Conservation (phyloP, 1,140 invertebrate species). For the Eupeodes corollae region DNA sequence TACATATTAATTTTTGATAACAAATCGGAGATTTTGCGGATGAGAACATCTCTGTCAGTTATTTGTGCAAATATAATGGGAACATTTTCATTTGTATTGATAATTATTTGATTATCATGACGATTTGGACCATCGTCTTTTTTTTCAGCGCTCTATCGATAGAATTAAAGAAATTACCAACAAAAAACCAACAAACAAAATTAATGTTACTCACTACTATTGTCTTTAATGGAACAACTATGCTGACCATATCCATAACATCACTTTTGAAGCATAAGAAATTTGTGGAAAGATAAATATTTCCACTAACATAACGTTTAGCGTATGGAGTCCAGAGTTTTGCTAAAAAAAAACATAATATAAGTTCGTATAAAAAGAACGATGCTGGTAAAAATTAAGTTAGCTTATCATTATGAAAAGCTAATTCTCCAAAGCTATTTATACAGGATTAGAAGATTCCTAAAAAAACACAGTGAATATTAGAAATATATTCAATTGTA, state of each 20-base stretch:
- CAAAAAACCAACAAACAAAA: not conserved
- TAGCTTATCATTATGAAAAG: no score
- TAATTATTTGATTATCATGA: slow-evolving; percentile 66
- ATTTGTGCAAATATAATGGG: slow-evolving; percentile 86
- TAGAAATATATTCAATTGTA: no score
- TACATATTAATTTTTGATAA: slow-evolving; percentile 47
- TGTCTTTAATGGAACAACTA: slow-evolving; percentile 76
- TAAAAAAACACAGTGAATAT: no score
- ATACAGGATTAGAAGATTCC: no score
- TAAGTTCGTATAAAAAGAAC: not conserved
- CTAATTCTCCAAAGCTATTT: no score
- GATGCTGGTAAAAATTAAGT: not conserved
- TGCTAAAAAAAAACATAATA: slow-evolving; percentile 10
- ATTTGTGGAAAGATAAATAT: slow-evolving; percentile 84
- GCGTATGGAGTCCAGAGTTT: slow-evolving; percentile 91
- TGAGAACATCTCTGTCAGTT: slow-evolving; percentile 76
- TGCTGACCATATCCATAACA: slow-evolving; percentile 68
- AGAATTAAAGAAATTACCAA: not conserved
- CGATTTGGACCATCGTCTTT: slow-evolving; percentile 42
- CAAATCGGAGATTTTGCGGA: slow-evolving; percentile 82
- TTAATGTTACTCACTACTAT: slow-evolving; percentile 19
- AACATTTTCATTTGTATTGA: slow-evolving; percentile 67
- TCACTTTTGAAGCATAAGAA: slow-evolving; percentile 94
- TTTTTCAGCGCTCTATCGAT: slow-evolving; percentile 38
- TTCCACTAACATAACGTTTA: slow-evolving; percentile 79